Conservation (phyloP, 2,888 invertebrate genomes). For the Lymantria dispar region DNA sequence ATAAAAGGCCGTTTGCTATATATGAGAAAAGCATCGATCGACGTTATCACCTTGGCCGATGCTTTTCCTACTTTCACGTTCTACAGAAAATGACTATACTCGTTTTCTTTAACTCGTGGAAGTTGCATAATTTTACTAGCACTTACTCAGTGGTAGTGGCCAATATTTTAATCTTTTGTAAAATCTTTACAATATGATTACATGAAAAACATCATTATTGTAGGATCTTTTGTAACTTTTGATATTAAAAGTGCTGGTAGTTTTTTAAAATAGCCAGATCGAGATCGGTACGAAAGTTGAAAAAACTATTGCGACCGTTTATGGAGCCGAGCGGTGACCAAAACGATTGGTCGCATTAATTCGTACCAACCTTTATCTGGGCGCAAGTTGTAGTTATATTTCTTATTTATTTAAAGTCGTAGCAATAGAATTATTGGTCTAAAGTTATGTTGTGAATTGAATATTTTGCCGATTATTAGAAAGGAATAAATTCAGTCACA, state of each 20-base stretch:
- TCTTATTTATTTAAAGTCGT: constrained; percentile 80
- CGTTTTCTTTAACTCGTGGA: constrained; percentile 75
- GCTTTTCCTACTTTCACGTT: constrained; percentile 64
- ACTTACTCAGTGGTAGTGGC: constrained; percentile 67
- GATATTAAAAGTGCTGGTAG: constrained; percentile 79
- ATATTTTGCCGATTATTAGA: constrained; percentile 43
- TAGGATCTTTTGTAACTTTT: constrained; percentile 79
- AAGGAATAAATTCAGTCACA: constrained; percentile 42
- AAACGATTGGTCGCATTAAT: constrained; percentile 66
- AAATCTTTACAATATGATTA: constrained; percentile 69
- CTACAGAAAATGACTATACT: constrained; percentile 74
- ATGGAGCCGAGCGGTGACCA: constrained; percentile 42
- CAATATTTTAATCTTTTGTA: constrained; percentile 66
- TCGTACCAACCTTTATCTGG: constrained; percentile 75
- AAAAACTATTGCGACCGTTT: constrained; percentile 60
- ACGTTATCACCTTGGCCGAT: constrained; percentile 60
- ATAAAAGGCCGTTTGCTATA: constrained; percentile 63
- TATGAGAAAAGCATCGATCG: constrained; percentile 65
- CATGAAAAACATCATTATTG: constrained; percentile 61
- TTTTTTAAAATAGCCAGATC: constrained; percentile 59
- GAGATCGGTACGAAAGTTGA: constrained; percentile 73
- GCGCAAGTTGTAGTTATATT: constrained; percentile 77
- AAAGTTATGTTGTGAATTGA: constrained; percentile 56
- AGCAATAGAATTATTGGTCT: constrained; percentile 59
- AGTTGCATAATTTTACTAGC: constrained; percentile 59